Evolutionary conservation across 2,888 invertebrate species (phyloP).

Genomic region (Dusona sp.): DNA sequence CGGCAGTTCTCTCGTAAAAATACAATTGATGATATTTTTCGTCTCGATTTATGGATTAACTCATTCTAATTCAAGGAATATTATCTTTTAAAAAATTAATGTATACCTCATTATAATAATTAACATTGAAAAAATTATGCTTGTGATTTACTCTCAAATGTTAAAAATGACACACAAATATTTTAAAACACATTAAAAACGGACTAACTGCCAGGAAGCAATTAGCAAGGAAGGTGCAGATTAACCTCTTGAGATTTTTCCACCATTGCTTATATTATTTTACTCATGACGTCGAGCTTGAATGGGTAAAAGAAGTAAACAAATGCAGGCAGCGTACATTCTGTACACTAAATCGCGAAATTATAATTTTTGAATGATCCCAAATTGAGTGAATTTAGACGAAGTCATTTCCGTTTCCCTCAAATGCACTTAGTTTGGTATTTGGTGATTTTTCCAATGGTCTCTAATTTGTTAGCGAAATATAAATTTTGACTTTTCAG

Average conservation of each 20-base stretch:
- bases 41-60: neutral
- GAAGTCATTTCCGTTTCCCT: neutral
- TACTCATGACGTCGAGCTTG: too few species aligned
- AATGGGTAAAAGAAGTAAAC: neutral
- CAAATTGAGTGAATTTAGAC: neutral
- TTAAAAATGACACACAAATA: too few species aligned
- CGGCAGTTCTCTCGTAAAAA: neutral
- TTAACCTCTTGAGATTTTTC: too few species aligned
- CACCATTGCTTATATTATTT: too few species aligned
- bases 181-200: too few species aligned
- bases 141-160: neutral
- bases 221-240: too few species aligned
- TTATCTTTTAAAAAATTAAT: neutral
- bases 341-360: neutral
- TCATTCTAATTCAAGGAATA: conserved; percentile 1
- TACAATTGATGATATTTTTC: conserved; percentile 16
- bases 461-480: neutral
- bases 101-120: neutral
- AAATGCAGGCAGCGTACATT: neutral
- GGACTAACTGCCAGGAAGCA: too few species aligned
- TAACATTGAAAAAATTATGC: neutral
- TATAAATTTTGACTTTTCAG: neutral
- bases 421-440: neutral
- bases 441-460: neutral
- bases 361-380: neutral